Percentiles rank a stretch among this genome's conserved stretches.
Evolutionary conservation across 2,113 vertebrate genomes (phyloP).

Genomic region (Lagopus leucura): DNA sequence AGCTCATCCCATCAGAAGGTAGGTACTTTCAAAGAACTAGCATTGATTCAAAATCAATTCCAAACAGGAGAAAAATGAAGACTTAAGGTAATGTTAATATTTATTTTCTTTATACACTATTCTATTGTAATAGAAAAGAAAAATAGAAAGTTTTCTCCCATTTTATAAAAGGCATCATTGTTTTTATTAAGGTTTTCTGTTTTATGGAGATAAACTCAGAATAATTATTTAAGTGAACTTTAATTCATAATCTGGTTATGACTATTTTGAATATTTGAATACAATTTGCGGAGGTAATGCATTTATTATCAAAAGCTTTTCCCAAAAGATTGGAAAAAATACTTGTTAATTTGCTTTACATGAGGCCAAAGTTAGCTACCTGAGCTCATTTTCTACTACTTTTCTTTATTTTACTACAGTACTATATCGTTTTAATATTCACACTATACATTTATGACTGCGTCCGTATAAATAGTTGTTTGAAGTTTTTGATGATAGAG

Average conservation of each 20-base stretch:
- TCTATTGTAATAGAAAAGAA: not conserved
- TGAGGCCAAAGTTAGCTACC: conserved; percentile 67
- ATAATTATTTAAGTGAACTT: conserved; percentile 71
- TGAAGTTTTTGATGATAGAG: not conserved
- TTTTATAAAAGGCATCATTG: not conserved
- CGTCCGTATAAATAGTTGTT: conserved; percentile 33
- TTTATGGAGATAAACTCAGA: conserved; percentile 59
- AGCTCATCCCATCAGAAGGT: not conserved
- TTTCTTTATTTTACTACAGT: not conserved
- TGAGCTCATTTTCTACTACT: conserved; percentile 45
- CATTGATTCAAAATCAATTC: not conserved
- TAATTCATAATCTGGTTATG: conserved; percentile 69
- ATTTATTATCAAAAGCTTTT: conserved; percentile 70
- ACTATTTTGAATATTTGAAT: conserved; percentile 70
- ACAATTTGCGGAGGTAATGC: conserved; percentile 73
- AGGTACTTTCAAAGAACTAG: not conserved
- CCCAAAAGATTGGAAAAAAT: conserved; percentile 75
- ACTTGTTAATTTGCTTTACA: conserved; percentile 76
- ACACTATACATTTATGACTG: not conserved
- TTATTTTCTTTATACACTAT: not conserved
- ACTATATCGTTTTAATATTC: conserved; percentile 23
- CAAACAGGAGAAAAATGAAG: not conserved
- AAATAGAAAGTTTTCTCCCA: not conserved
- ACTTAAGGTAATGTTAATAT: not conserved
- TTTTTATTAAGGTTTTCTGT: conserved; percentile 47